phyloP scores from a whole-genome alignment of 2,888 invertebrate genomes.

The Pseudoips prasinana region DNA sequence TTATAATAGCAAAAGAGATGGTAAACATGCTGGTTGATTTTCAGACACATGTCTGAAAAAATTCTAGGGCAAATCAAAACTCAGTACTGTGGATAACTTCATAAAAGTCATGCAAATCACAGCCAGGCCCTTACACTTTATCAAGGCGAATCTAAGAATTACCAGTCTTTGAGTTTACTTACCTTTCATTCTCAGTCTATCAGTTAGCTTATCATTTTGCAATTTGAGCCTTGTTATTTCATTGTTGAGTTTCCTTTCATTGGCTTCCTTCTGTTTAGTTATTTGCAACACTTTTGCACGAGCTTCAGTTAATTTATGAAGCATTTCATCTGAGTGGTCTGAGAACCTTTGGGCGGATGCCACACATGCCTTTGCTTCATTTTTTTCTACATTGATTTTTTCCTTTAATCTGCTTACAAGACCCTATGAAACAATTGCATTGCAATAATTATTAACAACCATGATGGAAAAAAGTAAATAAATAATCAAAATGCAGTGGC shows the following conservation, averaged over 20 bases:
- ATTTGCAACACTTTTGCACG: slow-evolving; percentile 54
- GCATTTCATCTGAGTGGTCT: slow-evolving; percentile 61
- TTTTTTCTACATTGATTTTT: slow-evolving; percentile 57
- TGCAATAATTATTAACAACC: too few species aligned
- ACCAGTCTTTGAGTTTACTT: too few species aligned
- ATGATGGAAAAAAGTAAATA: too few species aligned
- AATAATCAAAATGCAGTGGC: too few species aligned
- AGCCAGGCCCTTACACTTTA: too few species aligned
- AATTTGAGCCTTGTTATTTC: slow-evolving; percentile 61
- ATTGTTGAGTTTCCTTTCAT: slow-evolving; percentile 56
- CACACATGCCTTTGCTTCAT: slow-evolving; percentile 69
- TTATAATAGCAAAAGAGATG: too few species aligned
- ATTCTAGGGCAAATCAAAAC: too few species aligned
- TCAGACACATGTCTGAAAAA: too few species aligned
- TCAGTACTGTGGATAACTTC: too few species aligned
- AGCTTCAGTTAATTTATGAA: slow-evolving; percentile 52
- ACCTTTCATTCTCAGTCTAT: slow-evolving; percentile 64
- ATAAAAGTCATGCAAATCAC: too few species aligned
- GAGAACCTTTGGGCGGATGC: slow-evolving; percentile 68
- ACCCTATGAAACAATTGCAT: slow-evolving; percentile 37
- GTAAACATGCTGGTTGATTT: too few species aligned
- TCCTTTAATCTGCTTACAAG: slow-evolving; percentile 51
- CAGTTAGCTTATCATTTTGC: slow-evolving; percentile 65
- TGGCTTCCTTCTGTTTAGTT: slow-evolving; percentile 64
- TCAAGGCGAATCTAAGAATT: too few species aligned